A percentile compares a stretch with the other conserved stretches of the same genome.
These are phyloP conservation scores for Liolophura sinensis DNA, from an alignment of 1,140 invertebrate species.

Conservation along the genomic window DNA sequence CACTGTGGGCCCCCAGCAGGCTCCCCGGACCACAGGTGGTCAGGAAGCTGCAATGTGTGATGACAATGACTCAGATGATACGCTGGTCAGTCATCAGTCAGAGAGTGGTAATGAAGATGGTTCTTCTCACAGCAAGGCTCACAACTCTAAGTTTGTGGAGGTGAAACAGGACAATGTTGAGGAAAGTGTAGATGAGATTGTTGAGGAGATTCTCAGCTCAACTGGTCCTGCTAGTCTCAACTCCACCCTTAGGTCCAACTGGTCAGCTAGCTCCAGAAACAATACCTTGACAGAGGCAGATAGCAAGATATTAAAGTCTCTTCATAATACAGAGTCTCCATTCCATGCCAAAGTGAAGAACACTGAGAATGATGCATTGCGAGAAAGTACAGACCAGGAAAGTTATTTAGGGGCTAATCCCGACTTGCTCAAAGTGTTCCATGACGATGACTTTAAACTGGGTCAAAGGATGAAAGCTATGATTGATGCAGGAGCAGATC, in stretches of 20 bases:
- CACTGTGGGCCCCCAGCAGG: neutral
- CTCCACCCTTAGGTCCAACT: slow-evolving; percentile 25
- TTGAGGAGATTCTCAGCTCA: slow-evolving; percentile 53
- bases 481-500: slow-evolving; percentile 32
- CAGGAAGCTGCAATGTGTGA: no score
- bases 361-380: slow-evolving; percentile 12
- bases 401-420: slow-evolving; percentile 18
- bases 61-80: neutral
- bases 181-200: slow-evolving; percentile 30
- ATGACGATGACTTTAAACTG: slow-evolving; percentile 29
- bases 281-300: slow-evolving; percentile 43
- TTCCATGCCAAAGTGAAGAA: slow-evolving; percentile 35
- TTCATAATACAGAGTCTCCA: slow-evolving; percentile 27
- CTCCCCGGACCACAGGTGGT: no score
- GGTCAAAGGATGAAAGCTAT: slow-evolving; percentile 36
- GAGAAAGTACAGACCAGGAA: slow-evolving; percentile 15
- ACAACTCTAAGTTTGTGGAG: slow-evolving; percentile 14
- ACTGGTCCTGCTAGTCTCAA: slow-evolving; percentile 25
- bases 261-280: slow-evolving; percentile 23
- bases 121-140: slow-evolving; percentile 5
- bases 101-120: slow-evolving; percentile 3
- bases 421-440: slow-evolving; percentile 31
- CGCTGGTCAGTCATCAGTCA: neutral
- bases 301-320: slow-evolving; percentile 26
- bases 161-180: slow-evolving; percentile 24